A percentile compares a stretch with the other conserved stretches of the same genome.
These are phyloP conservation scores for Drosophila serrata DNA, from an alignment of 1,140 invertebrate species.

Conservation along the genomic window DNA sequence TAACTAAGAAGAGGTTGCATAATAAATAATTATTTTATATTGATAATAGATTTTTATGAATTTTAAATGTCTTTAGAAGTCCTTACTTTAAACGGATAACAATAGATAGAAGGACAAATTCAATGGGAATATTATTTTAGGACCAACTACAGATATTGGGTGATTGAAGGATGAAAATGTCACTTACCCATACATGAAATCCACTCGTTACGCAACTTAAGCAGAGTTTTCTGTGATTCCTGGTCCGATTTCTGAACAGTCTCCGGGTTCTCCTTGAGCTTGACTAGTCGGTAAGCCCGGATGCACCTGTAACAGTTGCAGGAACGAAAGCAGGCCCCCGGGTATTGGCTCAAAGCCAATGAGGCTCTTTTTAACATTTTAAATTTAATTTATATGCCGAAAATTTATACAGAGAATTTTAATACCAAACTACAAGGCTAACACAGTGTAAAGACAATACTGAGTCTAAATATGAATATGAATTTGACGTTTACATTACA, in stretches of 20 bases:
- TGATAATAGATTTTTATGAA: no score
- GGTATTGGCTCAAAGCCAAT: slow-evolving; percentile 10
- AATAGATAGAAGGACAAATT: no score
- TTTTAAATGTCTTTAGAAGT: no score
- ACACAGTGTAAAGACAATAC: slow-evolving; percentile 3
- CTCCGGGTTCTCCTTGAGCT: no score
- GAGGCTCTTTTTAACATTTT: slow-evolving; percentile 31
- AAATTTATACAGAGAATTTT: slow-evolving; percentile 31
- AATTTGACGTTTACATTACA: slow-evolving; percentile 5
- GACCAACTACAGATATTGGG: background rate
- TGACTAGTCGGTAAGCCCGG: background rate
- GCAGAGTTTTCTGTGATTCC: background rate
- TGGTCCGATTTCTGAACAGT: background rate
- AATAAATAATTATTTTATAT: no score
- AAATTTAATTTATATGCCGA: background rate
- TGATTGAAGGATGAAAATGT: background rate
- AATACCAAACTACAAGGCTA: background rate
- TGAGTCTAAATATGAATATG: slow-evolving; percentile 6
- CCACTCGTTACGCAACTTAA: background rate
- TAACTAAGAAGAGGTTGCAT: no score
- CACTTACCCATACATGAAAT: slow-evolving; percentile 5
- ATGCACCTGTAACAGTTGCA: background rate
- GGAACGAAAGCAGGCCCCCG: background rate
- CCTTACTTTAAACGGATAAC: no score
- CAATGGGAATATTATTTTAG: no score